These are phyloP conservation scores for Probaryconus sp. DNA, from an alignment of 1,140 invertebrate species.

Conservation along the genomic window DNA sequence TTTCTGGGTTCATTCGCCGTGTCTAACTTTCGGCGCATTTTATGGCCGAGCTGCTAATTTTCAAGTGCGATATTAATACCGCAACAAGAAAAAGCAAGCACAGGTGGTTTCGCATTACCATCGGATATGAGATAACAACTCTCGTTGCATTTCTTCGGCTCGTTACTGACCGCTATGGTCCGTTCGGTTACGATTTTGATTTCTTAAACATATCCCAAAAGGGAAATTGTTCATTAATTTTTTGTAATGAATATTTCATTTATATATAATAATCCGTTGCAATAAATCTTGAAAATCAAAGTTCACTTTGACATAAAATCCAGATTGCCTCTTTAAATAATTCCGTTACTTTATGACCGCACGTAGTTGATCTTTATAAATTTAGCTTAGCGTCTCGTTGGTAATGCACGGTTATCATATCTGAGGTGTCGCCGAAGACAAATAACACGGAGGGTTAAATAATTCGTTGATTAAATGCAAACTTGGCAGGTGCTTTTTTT, in stretches of 20 bases:
- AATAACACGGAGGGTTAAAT: constrained; percentile 60
- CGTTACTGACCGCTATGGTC: constrained; percentile 36
- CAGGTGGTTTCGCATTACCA: constrained; percentile 56
- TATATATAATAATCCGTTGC: no score
- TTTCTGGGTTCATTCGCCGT: constrained; percentile 37
- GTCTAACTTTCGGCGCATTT: constrained; percentile 49
- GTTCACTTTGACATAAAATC: no score
- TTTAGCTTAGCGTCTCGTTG: background rate
- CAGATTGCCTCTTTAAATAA: no score
- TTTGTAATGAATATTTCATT: no score
- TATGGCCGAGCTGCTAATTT: constrained; percentile 62
- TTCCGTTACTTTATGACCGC: background rate
- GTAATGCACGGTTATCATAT: constrained; percentile 52
- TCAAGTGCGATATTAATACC: constrained; percentile 60
- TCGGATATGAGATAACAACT: constrained; percentile 35
- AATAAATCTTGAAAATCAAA: no score
- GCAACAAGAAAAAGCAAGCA: constrained; percentile 33
- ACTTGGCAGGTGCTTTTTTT: constrained; percentile 56
- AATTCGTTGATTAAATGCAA: constrained; percentile 59
- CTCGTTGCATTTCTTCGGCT: constrained; percentile 37
- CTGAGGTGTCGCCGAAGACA: constrained; percentile 61
- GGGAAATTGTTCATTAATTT: no score
- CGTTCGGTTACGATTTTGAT: no score
- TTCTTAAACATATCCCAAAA: no score
- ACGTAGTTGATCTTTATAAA: background rate